A percentile compares a stretch with the other conserved stretches of the same genome.
Evolutionary conservation across 2,113 vertebrate genomes (phyloP).

Genomic region (Tor tambroides): DNA sequence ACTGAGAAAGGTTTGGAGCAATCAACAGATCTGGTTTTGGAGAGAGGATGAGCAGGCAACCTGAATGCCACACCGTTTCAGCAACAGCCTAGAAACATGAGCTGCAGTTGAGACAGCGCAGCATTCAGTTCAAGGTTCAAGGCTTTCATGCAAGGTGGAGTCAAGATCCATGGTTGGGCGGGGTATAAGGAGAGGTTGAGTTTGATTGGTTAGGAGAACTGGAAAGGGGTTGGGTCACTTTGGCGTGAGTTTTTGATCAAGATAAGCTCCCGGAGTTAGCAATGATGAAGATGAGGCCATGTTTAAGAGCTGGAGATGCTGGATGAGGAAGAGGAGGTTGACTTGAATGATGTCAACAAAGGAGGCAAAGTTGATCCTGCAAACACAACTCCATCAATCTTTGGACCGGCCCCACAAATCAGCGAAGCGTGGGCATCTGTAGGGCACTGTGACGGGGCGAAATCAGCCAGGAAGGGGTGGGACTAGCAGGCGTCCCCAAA

Average conservation of each 20-base stretch:
- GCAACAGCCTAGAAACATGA: conserved; percentile 12
- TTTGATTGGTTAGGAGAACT: conserved; percentile 29
- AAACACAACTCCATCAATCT: conserved; percentile 46
- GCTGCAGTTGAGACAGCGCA: conserved; percentile 26
- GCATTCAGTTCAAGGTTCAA: conserved; percentile 34
- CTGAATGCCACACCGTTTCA: conserved; percentile 49
- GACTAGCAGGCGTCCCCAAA: background rate
- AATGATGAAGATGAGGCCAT: conserved; percentile 52
- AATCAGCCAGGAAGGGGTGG: conserved; percentile 38
- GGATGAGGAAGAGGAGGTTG: conserved; percentile 58
- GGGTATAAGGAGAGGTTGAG: conserved; percentile 14
- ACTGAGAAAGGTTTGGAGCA: conserved; percentile 42
- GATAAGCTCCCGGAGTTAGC: conserved; percentile 17
- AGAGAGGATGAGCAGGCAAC: conserved; percentile 34
- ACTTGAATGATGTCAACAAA: conserved; percentile 42
- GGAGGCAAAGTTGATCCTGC: conserved; percentile 28
- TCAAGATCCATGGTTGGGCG: conserved; percentile 1
- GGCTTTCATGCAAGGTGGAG: conserved; percentile 44
- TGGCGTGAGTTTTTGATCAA: conserved; percentile 4
- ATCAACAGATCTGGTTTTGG: conserved; percentile 48
- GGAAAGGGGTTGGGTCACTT: background rate
- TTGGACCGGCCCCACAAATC: conserved; percentile 1
- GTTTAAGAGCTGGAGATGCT: conserved; percentile 44
- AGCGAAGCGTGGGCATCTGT: background rate
- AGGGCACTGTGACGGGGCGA: conserved; percentile 16